These are phyloP conservation scores for Aradophagus sp. DNA, from an alignment of 1,140 invertebrate species.

Conservation along the genomic window DNA sequence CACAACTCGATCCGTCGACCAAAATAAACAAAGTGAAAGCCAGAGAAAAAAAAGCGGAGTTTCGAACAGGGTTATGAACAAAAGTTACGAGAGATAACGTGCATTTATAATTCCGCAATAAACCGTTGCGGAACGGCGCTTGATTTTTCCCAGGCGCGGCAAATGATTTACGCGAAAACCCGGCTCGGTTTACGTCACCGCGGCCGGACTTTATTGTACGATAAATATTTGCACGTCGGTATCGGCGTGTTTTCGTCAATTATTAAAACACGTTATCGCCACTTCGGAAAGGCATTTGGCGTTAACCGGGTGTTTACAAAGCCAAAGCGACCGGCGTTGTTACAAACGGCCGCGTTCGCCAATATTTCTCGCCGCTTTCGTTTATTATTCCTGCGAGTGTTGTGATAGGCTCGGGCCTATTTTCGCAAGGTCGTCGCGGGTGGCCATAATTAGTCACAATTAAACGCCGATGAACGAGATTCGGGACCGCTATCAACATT, in stretches of 20 bases:
- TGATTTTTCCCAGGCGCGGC: constrained; percentile 19
- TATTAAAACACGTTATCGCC: constrained; percentile 34
- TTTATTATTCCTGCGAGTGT: constrained; percentile 49
- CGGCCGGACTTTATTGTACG: constrained; percentile 26
- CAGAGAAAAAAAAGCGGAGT: too few species aligned
- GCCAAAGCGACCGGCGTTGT: too few species aligned
- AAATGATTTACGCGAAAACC: constrained; percentile 21
- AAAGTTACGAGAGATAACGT: constrained; percentile 1
- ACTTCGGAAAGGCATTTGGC: constrained; percentile 20
- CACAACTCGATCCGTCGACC: too few species aligned
- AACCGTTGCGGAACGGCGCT: constrained; percentile 5
- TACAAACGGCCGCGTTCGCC: constrained; percentile 35
- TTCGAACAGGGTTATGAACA: background rate
- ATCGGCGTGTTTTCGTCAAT: constrained; percentile 43
- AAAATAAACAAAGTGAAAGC: too few species aligned
- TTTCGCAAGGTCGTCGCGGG: constrained; percentile 12
- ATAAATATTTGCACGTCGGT: constrained; percentile 40
- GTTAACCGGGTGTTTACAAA: constrained; percentile 29
- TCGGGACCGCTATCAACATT: constrained; percentile 45
- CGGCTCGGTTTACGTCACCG: constrained; percentile 2
- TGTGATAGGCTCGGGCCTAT: constrained; percentile 35
- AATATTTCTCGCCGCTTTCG: constrained; percentile 40
- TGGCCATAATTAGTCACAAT: constrained; percentile 31
- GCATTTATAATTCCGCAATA: constrained; percentile 17
- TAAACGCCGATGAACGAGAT: constrained; percentile 20